These are phyloP conservation scores for Napeogenes sylphis DNA, from an alignment of 2,888 invertebrate species.

Conservation along the genomic window DNA sequence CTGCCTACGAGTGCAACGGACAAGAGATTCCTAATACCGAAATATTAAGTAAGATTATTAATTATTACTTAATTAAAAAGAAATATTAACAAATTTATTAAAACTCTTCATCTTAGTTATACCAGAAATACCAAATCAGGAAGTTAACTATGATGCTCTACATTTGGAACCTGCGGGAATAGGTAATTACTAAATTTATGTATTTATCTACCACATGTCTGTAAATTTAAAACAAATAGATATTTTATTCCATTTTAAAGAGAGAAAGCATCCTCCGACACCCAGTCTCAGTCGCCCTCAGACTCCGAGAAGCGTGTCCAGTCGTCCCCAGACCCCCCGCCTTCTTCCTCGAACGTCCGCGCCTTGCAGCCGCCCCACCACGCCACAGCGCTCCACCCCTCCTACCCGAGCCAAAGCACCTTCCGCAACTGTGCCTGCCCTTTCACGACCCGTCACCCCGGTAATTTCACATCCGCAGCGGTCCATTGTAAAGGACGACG, in stretches of 20 bases:
- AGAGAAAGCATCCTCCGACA: constrained; percentile 32
- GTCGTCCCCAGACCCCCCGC: constrained; percentile 54
- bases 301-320: constrained; percentile 51
- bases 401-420: constrained; percentile 41
- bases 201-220: too few relatives aligned
- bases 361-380: constrained; percentile 50
- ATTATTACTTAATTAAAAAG: too few relatives aligned
- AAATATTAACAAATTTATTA: too few relatives aligned
- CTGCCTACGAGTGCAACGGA: too few relatives aligned
- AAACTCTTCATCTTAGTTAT: too few relatives aligned
- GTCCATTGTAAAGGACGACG: constrained; percentile 39
- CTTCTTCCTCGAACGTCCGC: constrained; percentile 50
- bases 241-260: background rate
- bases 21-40: too few relatives aligned
- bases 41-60: too few relatives aligned
- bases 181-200: too few relatives aligned
- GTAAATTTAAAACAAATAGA: constrained; percentile 10
- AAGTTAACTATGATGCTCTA: too few relatives aligned
- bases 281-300: constrained; percentile 46
- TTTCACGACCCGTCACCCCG: constrained; percentile 19
- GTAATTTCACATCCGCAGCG: constrained; percentile 24
- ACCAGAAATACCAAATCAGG: too few relatives aligned
- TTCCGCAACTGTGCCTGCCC: constrained; percentile 11
- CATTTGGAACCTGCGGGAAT: background rate
- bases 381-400: constrained; percentile 41